Percentiles rank a stretch among this genome's conserved stretches.
Evolutionary conservation across 2,113 vertebrate species (phyloP).

Genomic region (Apus apus): DNA sequence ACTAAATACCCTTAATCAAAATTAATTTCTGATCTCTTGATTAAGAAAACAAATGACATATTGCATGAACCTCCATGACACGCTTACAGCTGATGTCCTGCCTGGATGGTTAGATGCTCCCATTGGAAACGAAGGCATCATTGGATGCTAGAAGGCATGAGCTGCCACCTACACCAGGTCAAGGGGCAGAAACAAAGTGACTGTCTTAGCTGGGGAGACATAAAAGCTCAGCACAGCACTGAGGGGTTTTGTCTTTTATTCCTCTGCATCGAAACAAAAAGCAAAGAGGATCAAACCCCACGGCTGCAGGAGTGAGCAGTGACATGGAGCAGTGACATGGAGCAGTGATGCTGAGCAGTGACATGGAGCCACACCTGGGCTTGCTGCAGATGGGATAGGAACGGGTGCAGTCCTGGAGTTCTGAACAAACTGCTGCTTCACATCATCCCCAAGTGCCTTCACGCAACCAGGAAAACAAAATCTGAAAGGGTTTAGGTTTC

Average conservation of each 20-base stretch:
- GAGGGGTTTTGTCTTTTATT: background rate
- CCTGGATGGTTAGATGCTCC: background rate
- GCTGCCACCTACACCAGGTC: background rate
- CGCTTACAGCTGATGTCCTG: background rate
- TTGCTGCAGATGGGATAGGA: background rate
- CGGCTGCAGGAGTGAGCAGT: background rate
- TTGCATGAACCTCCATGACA: background rate
- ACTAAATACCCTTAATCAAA: constrained; percentile 38
- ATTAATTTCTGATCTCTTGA: constrained; percentile 13
- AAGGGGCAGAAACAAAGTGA: background rate
- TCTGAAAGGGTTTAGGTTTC: rapidly evolving
- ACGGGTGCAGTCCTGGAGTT: background rate
- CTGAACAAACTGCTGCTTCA: constrained; percentile 19
- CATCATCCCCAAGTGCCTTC: constrained; percentile 70
- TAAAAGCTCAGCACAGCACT: background rate
- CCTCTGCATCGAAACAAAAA: background rate
- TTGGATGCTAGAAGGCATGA: background rate
- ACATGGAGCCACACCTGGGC: background rate
- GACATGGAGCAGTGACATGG: background rate
- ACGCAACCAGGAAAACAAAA: constrained; percentile 22
- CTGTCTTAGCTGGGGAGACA: background rate
- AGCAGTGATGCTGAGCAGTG: too few relatives aligned
- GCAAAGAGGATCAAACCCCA: background rate
- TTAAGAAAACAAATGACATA: background rate
- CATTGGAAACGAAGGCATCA: background rate